Evolutionary conservation across 2,797 vertebrate genomes (phyloP), one percentile per base, ranked within the genome.

Genomic region (Trachops cirrhosus): DNA sequence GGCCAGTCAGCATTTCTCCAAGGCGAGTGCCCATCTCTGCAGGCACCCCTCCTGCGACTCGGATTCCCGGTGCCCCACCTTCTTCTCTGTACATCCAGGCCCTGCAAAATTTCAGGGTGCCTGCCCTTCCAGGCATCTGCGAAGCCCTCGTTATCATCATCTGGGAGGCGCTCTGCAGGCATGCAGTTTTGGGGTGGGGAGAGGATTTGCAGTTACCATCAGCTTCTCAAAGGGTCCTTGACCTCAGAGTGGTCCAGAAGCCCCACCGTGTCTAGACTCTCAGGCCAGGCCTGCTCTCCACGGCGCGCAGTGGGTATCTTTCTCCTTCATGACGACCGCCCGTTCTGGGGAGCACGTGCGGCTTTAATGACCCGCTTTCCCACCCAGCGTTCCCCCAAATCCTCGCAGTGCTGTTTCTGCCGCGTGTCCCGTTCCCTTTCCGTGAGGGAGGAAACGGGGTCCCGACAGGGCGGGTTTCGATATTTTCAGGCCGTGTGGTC

Each of bases 251-350:
- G 44, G 22, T 52, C 44, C 70, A 34, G 89, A 67, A 92, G 21
- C 73, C 9, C 8, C 9, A 21, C 29, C 6, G 44, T 12, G 3
- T 24, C 32, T 32, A 41, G 39, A 67, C 16, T 4, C 50, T 39
- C 52, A 24, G 74, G 34, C 29, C 54, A 64, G 44, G 19, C n/a
- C 26, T 32, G 32, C n/a, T 34, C 5, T 50, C 62, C 21, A 19
- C 6, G 11, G 26, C 1, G 12, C 19, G 3, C 0, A 3, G 68
- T 6, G 29, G 32, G 6, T 8, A 15, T 3, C 14, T 34, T 62
- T 29, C 77, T 46, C 68, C 57, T 32, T 10, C 21, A 26, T 1
- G 10, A 83, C 32, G 32, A 16, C 70, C 9, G 0, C 68, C 18
- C 2, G 2, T 16, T 37, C 16, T 24, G 16, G 46, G 92, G 11